phyloP scores from a whole-genome alignment of 2,113 vertebrate genomes.

The Origma solitaria region DNA sequence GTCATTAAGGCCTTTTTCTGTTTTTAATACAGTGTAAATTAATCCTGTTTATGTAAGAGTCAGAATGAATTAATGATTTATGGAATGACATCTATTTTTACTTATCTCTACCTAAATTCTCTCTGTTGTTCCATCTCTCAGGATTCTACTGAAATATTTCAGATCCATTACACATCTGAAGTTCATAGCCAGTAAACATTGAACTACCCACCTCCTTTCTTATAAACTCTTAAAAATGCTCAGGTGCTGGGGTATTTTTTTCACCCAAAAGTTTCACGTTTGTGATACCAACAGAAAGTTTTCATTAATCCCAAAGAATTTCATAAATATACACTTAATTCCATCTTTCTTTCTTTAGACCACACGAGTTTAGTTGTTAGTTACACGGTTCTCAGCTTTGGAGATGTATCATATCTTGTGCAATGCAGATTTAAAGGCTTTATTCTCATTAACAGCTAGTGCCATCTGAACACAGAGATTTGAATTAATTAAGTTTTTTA shows the following conservation, averaged over 20 bases:
- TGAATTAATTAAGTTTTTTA: neutral
- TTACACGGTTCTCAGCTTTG: neutral
- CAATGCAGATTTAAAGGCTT: neutral
- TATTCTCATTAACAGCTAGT: neutral
- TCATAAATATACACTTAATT: neutral
- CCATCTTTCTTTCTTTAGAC: neutral
- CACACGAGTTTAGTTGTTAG: neutral
- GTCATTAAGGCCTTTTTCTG: neutral
- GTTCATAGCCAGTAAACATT: neutral
- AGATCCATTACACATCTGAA: neutral
- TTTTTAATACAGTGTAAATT: neutral
- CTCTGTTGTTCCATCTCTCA: neutral
- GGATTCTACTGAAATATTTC: neutral
- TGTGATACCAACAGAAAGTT: neutral
- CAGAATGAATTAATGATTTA: neutral
- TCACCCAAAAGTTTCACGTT: neutral
- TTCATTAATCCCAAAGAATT: neutral
- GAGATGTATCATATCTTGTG: neutral
- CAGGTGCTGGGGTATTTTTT: neutral
- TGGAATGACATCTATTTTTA: neutral
- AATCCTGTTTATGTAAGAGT: neutral
- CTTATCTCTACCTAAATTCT: neutral
- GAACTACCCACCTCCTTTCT: neutral
- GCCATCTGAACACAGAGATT: neutral
- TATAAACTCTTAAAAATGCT: neutral